phyloP scores from a whole-genome alignment of 53 echinoderm and acorn worm genomes.

The Holothuria scabra region DNA sequence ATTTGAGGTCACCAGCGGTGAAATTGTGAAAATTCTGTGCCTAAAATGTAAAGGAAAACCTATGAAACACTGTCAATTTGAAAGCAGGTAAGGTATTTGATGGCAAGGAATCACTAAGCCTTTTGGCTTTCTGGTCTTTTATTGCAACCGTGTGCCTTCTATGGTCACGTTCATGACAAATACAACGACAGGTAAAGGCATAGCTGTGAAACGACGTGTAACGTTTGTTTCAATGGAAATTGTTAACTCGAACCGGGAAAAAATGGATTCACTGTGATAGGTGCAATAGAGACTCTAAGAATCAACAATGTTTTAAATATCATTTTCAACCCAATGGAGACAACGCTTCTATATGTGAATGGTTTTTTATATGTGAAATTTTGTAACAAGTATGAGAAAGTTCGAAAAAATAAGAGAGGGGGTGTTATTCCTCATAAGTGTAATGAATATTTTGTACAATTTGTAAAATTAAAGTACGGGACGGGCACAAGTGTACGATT shows the following conservation, averaged over 20 bases:
- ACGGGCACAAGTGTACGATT: conserved; percentile 23
- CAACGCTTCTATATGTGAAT: background rate
- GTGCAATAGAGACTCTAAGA: conserved; percentile 73
- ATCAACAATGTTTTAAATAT: conserved; percentile 50
- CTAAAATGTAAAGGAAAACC: too few species aligned
- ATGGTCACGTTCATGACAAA: conserved; percentile 53
- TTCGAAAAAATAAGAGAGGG: conserved; percentile 56
- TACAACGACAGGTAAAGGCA: conserved; percentile 57
- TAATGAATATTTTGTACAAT: conserved; percentile 17
- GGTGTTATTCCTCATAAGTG: conserved; percentile 8
- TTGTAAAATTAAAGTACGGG: background rate
- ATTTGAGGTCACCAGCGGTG: too few species aligned
- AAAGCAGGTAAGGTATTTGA: too few species aligned
- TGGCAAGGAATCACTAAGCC: too few species aligned
- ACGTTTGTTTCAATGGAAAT: conserved; percentile 29
- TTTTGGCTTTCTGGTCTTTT: too few species aligned
- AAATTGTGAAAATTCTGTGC: too few species aligned
- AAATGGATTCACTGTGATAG: conserved; percentile 31
- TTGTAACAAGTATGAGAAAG: conserved; percentile 41
- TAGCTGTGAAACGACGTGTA: conserved; percentile 51
- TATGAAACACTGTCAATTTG: too few species aligned
- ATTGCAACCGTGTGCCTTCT: conserved; percentile 50
- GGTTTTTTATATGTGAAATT: conserved; percentile 46
- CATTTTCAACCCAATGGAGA: conserved; percentile 27
- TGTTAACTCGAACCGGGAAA: conserved; percentile 39